A percentile compares a stretch with the other conserved stretches of the same genome.
Conservation (phyloP, 2,888 invertebrate species). For the Chalcis sispes region DNA sequence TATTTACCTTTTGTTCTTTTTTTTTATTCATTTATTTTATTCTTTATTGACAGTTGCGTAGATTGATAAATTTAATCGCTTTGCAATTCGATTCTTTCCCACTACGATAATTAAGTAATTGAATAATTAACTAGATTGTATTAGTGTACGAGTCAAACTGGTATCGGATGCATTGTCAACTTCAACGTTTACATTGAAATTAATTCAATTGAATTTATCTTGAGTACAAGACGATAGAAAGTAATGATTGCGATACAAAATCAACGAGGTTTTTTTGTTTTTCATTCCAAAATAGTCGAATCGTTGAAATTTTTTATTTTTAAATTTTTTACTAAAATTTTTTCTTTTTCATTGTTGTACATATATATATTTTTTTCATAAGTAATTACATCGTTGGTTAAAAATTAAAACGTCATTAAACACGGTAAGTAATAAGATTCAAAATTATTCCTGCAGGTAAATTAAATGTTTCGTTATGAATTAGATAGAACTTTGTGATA, state of each 20-base stretch:
- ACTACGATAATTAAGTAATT: neutral
- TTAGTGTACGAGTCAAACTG: neutral
- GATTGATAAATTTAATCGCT: too few relatives aligned
- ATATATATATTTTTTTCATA: neutral
- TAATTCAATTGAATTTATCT: neutral
- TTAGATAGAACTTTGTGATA: too few relatives aligned
- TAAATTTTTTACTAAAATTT: slow-evolving; percentile 35
- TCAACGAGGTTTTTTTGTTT: neutral
- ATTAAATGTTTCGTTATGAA: too few relatives aligned
- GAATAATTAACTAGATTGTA: neutral
- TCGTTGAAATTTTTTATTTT: slow-evolving; percentile 53
- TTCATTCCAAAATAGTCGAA: slow-evolving; percentile 39
- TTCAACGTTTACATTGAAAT: too few relatives aligned
- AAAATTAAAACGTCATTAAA: slow-evolving; percentile 40
- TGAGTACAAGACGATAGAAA: too few relatives aligned
- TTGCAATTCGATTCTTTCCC: neutral
- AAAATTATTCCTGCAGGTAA: too few relatives aligned
- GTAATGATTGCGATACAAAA: neutral
- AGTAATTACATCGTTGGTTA: slow-evolving; percentile 54
- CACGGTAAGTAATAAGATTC: slow-evolving; percentile 58
- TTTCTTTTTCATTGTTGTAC: slow-evolving; percentile 12
- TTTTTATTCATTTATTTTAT: too few relatives aligned
- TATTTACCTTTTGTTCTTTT: too few relatives aligned
- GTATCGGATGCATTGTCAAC: neutral
- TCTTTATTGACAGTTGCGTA: too few relatives aligned